Conservation (phyloP, 2,888 invertebrate species). For the Notodonta dromedarius region DNA sequence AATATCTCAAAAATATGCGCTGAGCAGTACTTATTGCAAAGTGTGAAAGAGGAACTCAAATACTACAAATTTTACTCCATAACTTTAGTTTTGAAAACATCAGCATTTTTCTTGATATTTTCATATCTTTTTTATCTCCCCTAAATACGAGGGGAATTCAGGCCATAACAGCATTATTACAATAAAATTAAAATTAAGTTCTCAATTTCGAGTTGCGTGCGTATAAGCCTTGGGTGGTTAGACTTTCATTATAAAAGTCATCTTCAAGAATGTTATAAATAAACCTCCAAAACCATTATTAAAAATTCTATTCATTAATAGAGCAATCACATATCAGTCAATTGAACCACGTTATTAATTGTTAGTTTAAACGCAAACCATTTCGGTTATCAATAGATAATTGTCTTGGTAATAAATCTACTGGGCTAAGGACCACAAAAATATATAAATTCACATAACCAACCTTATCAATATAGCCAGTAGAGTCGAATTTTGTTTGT, state of each 20-base stretch:
- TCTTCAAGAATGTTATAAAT: background rate
- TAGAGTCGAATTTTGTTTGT: slow-evolving; percentile 26
- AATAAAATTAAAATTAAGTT: no score
- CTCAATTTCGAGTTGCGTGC: no score
- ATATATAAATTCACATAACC: slow-evolving; percentile 12
- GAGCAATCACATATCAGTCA: slow-evolving; percentile 43
- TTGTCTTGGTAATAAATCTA: slow-evolving; percentile 66
- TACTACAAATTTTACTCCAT: no score
- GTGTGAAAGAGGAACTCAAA: no score
- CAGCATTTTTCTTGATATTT: no score
- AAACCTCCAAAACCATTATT: slow-evolving; percentile 8
- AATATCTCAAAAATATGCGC: no score
- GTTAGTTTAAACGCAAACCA: slow-evolving; percentile 58
- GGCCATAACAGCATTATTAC: no score
- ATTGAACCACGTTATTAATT: slow-evolving; percentile 57
- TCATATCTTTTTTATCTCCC: no score
- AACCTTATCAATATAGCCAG: slow-evolving; percentile 24
- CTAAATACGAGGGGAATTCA: no score
- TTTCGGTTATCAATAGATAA: slow-evolving; percentile 65
- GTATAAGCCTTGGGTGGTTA: no score
- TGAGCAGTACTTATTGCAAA: no score
- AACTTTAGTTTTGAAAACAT: no score
- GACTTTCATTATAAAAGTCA: background rate
- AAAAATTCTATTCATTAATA: slow-evolving; percentile 45
- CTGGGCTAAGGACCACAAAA: slow-evolving; percentile 45